Percentiles rank a stretch among this genome's conserved stretches.
Conservation (phyloP, 1,140 invertebrate genomes). For the Atta colombica region DNA sequence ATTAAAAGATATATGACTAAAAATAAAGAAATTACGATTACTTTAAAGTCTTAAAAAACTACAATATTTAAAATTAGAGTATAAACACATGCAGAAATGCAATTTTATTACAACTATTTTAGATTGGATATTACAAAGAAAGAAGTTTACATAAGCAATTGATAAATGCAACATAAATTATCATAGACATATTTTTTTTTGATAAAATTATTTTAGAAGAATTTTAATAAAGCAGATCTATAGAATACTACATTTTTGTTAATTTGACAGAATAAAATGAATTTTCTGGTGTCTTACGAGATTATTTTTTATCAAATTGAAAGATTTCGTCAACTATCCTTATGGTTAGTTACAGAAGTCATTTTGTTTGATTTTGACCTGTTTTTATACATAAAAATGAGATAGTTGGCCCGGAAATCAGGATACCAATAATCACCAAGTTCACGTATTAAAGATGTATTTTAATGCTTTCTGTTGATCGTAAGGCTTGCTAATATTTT, state of each 20-base stretch:
- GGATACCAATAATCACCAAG: too few relatives aligned
- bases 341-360: neutral
- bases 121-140: neutral
- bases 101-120: neutral
- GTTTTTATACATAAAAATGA: neutral
- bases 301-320: neutral
- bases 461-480: too few relatives aligned
- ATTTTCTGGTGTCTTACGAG: neutral
- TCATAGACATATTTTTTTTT: neutral
- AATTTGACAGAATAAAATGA: neutral
- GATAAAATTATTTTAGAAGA: neutral
- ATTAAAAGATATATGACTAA: neutral
- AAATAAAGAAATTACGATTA: neutral
- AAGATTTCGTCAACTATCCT: neutral
- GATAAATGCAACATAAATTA: neutral
- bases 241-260: neutral
- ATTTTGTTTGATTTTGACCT: neutral
- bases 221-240: neutral
- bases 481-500: too few relatives aligned
- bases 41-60: neutral
- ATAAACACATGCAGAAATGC: neutral
- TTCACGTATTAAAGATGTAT: too few relatives aligned
- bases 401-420: too few relatives aligned
- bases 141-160: neutral
- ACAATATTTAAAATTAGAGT: neutral